A percentile compares a stretch with the other conserved stretches of the same genome.
These are phyloP conservation scores for Heterotis niloticus DNA, from an alignment of 2,113 vertebrate species.

Conservation along the genomic window DNA sequence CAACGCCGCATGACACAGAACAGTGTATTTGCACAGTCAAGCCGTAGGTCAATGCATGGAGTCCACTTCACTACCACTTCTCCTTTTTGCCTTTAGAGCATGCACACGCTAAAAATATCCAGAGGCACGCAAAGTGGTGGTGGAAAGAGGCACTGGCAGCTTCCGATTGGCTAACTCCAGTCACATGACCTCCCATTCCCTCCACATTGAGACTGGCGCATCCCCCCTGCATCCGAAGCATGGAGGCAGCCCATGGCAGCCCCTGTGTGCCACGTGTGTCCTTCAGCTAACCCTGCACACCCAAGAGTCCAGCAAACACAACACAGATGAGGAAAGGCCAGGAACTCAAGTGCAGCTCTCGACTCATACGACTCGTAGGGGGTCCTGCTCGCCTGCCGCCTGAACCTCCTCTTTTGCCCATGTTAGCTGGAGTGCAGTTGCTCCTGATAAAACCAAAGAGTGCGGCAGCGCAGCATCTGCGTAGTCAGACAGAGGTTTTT, in stretches of 20 bases:
- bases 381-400: neutral
- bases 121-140: neutral
- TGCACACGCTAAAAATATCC: constrained; percentile 14
- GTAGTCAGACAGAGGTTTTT: too few species aligned
- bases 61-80: neutral
- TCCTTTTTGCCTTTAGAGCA: neutral
- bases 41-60: neutral
- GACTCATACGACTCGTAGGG: neutral
- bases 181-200: constrained; percentile 6
- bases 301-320: neutral
- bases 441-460: too few species aligned
- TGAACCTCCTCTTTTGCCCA: neutral
- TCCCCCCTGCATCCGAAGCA: neutral
- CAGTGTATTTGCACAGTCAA: neutral
- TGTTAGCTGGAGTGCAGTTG: too few species aligned
- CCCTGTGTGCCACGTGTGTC: neutral
- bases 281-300: neutral
- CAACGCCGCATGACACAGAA: neutral
- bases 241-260: neutral
- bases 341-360: neutral
- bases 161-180: neutral
- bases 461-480: too few species aligned
- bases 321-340: neutral
- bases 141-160: neutral
- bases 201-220: neutral